phyloP scores from a whole-genome alignment of 2,888 invertebrate species.

The Macrophya annulata region DNA sequence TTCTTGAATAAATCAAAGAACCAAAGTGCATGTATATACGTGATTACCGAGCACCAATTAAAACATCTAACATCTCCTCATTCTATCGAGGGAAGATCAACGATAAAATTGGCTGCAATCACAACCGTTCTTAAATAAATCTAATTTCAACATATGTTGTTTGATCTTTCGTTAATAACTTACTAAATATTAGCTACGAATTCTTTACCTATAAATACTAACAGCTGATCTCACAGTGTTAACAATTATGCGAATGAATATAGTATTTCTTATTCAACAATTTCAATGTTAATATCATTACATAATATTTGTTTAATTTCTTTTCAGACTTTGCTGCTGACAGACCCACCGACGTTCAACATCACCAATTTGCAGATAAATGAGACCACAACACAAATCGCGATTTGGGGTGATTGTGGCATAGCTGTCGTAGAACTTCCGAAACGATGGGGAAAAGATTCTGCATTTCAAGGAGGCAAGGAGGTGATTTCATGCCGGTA shows the following conservation, averaged over 20 bases:
- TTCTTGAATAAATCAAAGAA: conserved; percentile 48
- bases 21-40: conserved; percentile 54
- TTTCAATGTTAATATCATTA: background rate
- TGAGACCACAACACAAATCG: conserved; percentile 85
- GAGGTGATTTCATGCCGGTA: conserved; percentile 87
- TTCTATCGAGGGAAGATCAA: background rate
- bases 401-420: conserved; percentile 87
- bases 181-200: too few species aligned
- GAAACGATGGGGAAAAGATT: conserved; percentile 86
- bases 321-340: conserved; percentile 86
- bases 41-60: conserved; percentile 49
- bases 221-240: background rate
- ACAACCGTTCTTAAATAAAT: background rate
- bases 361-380: conserved; percentile 87
- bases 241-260: background rate
- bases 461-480: conserved; percentile 86
- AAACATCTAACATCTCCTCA: background rate
- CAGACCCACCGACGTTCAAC: conserved; percentile 85
- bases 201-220: background rate
- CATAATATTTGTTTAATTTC: conserved; percentile 38
- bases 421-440: conserved; percentile 88
- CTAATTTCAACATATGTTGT: background rate
- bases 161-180: background rate
- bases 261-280: background rate
- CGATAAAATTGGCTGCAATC: background rate